Conservation (phyloP, 2,888 invertebrate species). For the Pseudococcus viburni region DNA sequence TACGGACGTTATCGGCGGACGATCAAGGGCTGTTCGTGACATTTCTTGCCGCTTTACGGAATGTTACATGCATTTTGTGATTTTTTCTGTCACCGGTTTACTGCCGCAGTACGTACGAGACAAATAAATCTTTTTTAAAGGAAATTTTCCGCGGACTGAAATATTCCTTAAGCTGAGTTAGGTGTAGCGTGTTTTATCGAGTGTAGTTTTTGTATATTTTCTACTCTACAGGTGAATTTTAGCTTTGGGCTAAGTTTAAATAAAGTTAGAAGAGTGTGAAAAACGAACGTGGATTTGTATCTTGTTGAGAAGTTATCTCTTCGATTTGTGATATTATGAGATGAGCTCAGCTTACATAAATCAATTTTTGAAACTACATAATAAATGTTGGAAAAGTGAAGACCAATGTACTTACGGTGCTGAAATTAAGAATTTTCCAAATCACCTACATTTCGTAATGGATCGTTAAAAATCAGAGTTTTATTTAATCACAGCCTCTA, state of each 20-base stretch:
- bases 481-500: too few relatives aligned
- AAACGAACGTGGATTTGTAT: neutral
- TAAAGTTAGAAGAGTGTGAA: neutral
- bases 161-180: neutral
- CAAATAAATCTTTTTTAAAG: conserved; percentile 38
- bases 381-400: too few relatives aligned
- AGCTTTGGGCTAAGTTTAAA: neutral
- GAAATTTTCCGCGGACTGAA: neutral
- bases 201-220: neutral
- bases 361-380: too few relatives aligned
- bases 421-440: too few relatives aligned
- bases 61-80: conserved; percentile 54
- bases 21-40: conserved; percentile 45
- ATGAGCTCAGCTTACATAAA: too few relatives aligned
- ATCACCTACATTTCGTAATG: too few relatives aligned
- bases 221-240: conserved; percentile 27
- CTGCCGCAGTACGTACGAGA: conserved; percentile 11
- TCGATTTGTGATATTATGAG: too few relatives aligned
- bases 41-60: conserved; percentile 36
- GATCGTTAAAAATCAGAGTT: too few relatives aligned
- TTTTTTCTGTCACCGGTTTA: conserved; percentile 36
- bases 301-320: too few relatives aligned
- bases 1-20: conserved; percentile 29
- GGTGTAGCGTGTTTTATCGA: neutral
- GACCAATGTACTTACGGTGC: too few relatives aligned